phyloP scores from a whole-genome alignment of 1,140 invertebrate species.

The Zophobas morio region DNA sequence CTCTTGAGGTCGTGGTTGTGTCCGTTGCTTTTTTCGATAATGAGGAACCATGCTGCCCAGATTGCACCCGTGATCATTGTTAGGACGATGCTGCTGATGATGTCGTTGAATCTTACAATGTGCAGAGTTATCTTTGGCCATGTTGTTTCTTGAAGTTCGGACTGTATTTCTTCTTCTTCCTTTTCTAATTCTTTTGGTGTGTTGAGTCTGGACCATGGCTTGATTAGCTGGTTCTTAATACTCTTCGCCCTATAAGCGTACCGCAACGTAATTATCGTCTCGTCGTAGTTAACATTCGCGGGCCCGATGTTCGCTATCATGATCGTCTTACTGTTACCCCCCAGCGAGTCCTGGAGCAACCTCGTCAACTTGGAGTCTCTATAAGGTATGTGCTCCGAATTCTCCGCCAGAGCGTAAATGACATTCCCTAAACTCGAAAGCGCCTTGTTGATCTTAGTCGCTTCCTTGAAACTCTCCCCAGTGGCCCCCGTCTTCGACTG shows the following conservation, averaged over 20 bases:
- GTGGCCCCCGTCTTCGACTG: conserved; percentile 92
- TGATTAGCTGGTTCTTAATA: conserved; percentile 95
- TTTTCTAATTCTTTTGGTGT: too few relatives aligned
- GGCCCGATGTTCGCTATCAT: conserved; percentile 98
- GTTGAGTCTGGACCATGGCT: conserved; percentile 63
- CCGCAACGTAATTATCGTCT: conserved; percentile 92
- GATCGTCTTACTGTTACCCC: conserved; percentile 96
- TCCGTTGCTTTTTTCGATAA: too few relatives aligned
- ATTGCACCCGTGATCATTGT: too few relatives aligned
- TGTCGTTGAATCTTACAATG: too few relatives aligned
- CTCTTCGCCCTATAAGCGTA: conserved; percentile 95
- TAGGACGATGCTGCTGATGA: too few relatives aligned
- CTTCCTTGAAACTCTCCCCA: conserved; percentile 92
- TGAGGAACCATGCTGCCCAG: too few relatives aligned
- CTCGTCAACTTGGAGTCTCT: conserved; percentile 95
- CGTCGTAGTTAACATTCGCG: conserved; percentile 96
- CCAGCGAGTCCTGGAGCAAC: conserved; percentile 93
- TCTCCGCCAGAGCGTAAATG: conserved; percentile 93
- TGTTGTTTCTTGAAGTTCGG: too few relatives aligned
- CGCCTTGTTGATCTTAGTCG: conserved; percentile 95
- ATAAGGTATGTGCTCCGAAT: conserved; percentile 91
- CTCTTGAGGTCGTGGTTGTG: too few relatives aligned
- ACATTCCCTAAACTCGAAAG: conserved; percentile 94
- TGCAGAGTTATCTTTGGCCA: too few relatives aligned
- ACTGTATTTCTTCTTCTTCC: too few relatives aligned